Conservation (phyloP, 1,140 invertebrate species). For the Ruditapes philippinarum region DNA sequence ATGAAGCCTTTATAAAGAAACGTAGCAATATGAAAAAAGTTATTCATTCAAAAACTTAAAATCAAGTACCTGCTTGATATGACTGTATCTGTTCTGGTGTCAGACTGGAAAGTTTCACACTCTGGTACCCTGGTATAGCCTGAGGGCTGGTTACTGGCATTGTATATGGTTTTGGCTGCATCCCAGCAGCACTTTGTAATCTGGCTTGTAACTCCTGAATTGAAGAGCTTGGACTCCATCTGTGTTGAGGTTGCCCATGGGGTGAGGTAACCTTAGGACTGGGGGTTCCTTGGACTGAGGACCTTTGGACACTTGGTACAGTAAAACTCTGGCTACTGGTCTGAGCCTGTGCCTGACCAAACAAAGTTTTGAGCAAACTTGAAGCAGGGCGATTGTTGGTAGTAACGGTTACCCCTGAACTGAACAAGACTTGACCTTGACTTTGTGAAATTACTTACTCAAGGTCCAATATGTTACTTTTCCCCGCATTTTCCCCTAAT, state of each 20-base stretch:
- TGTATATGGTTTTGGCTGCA: neutral
- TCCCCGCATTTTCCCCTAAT: neutral
- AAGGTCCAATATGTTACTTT: too few relatives aligned
- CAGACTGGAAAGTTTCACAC: constrained; percentile 22
- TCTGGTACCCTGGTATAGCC: neutral
- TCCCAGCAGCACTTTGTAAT: constrained; percentile 33
- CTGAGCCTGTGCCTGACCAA: constrained; percentile 32
- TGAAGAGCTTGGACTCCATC: constrained; percentile 2
- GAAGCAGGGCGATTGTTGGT: constrained; percentile 20
- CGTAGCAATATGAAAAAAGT: too few relatives aligned
- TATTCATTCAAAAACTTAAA: too few relatives aligned
- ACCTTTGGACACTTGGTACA: neutral
- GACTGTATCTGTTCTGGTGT: constrained; percentile 37
- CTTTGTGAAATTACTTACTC: constrained; percentile 27
- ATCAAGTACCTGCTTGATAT: constrained; percentile 32
- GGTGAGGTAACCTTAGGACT: neutral
- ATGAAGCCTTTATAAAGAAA: too few relatives aligned
- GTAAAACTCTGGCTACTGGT: constrained; percentile 9
- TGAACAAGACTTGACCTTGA: constrained; percentile 21
- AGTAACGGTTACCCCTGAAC: neutral
- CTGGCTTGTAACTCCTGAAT: constrained; percentile 34
- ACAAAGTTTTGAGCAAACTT: constrained; percentile 46
- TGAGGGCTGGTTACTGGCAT: constrained; percentile 23
- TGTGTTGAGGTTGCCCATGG: neutral
- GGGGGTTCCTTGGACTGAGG: constrained; percentile 12